A percentile compares a stretch with the other conserved stretches of the same genome.
phyloP scores from a whole-genome alignment of 2,113 vertebrate species.

The Anser brachyrhynchus region DNA sequence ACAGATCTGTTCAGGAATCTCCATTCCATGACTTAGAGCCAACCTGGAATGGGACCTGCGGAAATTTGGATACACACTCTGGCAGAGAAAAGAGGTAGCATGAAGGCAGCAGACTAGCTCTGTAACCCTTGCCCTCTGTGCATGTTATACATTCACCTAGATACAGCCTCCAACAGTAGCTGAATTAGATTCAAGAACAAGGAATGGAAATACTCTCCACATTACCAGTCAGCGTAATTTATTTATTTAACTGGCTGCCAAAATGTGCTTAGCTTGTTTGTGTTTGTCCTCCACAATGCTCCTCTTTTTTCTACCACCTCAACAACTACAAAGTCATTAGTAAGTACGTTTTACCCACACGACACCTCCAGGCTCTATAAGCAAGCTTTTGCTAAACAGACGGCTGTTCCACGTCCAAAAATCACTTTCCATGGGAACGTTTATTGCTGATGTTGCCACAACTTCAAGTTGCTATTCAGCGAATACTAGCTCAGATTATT shows the following conservation, averaged over 20 bases:
- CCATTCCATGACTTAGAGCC: not conserved
- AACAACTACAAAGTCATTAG: slow-evolving; percentile 17
- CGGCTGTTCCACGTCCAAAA: not conserved
- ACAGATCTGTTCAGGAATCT: not conserved
- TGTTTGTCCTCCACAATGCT: not conserved
- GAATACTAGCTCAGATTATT: not conserved
- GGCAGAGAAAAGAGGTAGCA: not conserved
- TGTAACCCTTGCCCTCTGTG: not conserved
- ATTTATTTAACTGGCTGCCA: slow-evolving; percentile 29
- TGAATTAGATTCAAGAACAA: not conserved
- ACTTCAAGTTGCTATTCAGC: not conserved
- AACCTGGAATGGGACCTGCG: not conserved
- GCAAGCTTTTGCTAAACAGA: slow-evolving; percentile 1
- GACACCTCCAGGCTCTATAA: slow-evolving; percentile 11
- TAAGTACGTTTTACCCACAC: not conserved
- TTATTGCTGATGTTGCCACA: not conserved
- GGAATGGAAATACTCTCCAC: not conserved
- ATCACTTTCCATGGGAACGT: not conserved
- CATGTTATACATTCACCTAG: not conserved
- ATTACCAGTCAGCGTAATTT: not conserved
- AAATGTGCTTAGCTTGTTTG: slow-evolving; percentile 2
- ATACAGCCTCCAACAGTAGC: not conserved
- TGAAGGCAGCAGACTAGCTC: not conserved
- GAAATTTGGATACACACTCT: not conserved
- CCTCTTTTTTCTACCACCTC: slow-evolving; percentile 11